phyloP scores from a whole-genome alignment of 2,797 vertebrate species.

The Sebastes iracundus region DNA sequence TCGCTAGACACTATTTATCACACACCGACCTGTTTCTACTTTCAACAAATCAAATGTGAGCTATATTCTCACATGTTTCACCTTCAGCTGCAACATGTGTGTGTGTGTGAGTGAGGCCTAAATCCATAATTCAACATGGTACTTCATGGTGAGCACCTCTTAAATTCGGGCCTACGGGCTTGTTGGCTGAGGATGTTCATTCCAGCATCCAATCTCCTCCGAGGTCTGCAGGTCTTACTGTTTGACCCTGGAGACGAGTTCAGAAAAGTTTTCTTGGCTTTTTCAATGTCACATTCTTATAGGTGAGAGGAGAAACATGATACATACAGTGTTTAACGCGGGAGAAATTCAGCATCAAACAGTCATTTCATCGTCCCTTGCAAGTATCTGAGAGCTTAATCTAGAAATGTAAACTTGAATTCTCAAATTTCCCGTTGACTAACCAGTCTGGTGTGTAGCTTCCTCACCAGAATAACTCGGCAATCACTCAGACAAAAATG shows the following conservation, averaged over 20 bases:
- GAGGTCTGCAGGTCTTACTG: neutral
- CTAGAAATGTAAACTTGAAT: neutral
- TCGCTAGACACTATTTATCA: slow-evolving; percentile 10
- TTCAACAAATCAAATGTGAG: neutral
- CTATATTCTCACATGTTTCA: slow-evolving; percentile 15
- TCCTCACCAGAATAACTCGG: slow-evolving; percentile 32
- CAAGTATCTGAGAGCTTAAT: neutral
- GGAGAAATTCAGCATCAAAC: neutral
- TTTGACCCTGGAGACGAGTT: neutral
- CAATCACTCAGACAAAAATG: slow-evolving; percentile 46
- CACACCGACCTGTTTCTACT: neutral
- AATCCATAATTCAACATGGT: slow-evolving; percentile 26
- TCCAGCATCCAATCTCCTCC: slow-evolving; percentile 6
- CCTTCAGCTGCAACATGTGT: neutral
- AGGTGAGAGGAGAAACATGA: neutral
- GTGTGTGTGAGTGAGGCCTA: neutral
- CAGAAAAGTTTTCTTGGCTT: neutral
- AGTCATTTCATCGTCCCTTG: neutral
- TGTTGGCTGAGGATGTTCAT: slow-evolving; percentile 22
- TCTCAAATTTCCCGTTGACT: neutral
- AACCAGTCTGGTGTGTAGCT: neutral
- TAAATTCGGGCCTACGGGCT: slow-evolving; percentile 9
- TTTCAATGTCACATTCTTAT: neutral
- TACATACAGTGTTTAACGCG: neutral
- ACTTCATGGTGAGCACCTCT: slow-evolving; percentile 5